phyloP scores from a whole-genome alignment of 2,888 invertebrate species.

The Stictocephala bisonia region DNA sequence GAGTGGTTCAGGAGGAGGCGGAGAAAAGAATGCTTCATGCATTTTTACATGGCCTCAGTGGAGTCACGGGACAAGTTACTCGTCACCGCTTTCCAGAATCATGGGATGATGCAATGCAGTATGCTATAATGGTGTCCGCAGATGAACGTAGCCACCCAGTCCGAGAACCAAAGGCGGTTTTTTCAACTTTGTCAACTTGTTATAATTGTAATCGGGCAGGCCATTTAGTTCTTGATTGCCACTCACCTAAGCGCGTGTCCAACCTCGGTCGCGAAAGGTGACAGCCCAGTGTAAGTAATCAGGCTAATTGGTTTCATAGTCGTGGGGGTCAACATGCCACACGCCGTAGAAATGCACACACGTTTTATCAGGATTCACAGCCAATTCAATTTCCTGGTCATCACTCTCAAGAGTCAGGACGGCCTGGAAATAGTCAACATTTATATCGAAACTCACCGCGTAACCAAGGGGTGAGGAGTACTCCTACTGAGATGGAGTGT shows the following conservation, averaged over 20 bases:
- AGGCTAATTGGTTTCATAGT: too few relatives aligned
- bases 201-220: not conserved
- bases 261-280: not conserved
- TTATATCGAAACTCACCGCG: too few relatives aligned
- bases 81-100: not conserved
- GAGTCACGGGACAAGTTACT: not conserved
- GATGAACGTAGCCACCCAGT: not conserved
- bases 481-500: not conserved
- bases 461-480: not conserved
- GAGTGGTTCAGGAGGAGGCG: not conserved
- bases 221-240: not conserved
- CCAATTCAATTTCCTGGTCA: too few relatives aligned
- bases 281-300: too few relatives aligned
- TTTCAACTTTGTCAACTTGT: conserved; percentile 7
- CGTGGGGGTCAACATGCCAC: not conserved
- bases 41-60: not conserved
- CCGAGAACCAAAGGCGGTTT: not conserved
- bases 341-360: too few relatives aligned
- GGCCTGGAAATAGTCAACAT: not conserved
- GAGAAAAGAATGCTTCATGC: not conserved
- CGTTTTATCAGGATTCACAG: too few relatives aligned
- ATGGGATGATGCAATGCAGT: conserved; percentile 16
- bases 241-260: not conserved
- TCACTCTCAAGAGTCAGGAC: not conserved
- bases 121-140: conserved; percentile 5